phyloP scores from a whole-genome alignment of 2,113 vertebrate genomes.

The Etheostoma cragini region DNA sequence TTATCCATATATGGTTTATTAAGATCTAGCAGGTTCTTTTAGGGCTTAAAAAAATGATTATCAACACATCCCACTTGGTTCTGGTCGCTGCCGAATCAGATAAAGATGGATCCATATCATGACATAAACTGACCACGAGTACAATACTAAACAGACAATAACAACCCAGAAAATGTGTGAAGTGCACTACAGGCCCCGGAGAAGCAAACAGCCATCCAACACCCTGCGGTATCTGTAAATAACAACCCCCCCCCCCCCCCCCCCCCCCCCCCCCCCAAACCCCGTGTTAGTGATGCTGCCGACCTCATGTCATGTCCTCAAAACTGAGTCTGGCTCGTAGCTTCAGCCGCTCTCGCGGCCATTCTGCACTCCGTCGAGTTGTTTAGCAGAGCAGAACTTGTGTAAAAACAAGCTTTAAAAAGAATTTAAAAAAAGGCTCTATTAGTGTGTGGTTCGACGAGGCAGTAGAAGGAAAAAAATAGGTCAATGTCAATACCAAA shows the following conservation, averaged over 20 bases:
- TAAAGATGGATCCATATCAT: not conserved
- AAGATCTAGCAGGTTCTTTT: not conserved
- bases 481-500: conserved; percentile 66
- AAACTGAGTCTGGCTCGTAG: conserved; percentile 1
- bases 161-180: not conserved
- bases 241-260: too few relatives aligned
- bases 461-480: conserved; percentile 33
- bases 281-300: not conserved
- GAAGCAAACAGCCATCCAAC: not conserved
- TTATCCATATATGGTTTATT: not conserved
- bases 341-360: not conserved
- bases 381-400: conserved; percentile 13
- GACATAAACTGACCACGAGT: not conserved
- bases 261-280: not conserved
- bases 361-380: not conserved
- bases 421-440: conserved; percentile 22
- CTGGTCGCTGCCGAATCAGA: not conserved
- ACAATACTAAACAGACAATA: not conserved
- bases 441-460: conserved; percentile 34
- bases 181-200: not conserved
- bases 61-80: not conserved
- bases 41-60: not conserved
- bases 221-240: not conserved
- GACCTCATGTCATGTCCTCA: conserved; percentile 14
- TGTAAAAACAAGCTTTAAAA: conserved; percentile 38